phyloP scores from a whole-genome alignment of 1,140 invertebrate genomes.

The Lordiphosa collinella region DNA sequence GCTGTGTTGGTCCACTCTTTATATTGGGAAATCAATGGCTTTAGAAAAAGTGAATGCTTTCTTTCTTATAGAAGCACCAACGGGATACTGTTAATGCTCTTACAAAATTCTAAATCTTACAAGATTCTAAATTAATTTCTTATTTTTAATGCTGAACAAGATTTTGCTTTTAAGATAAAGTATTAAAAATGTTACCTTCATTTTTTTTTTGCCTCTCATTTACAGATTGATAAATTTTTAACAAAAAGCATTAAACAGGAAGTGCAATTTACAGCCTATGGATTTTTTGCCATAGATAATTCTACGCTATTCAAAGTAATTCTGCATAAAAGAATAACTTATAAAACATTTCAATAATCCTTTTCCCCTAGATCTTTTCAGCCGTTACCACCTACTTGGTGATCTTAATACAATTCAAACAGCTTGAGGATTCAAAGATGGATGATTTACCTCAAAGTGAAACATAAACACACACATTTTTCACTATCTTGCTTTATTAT shows the following conservation, averaged over 20 bases:
- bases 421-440: slow-evolving; percentile 70
- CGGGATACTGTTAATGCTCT: too few species aligned
- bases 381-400: slow-evolving; percentile 76
- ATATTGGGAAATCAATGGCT: too few species aligned
- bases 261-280: slow-evolving; percentile 75
- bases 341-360: neutral
- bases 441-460: slow-evolving; percentile 38
- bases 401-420: slow-evolving; percentile 76
- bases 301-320: slow-evolving; percentile 73
- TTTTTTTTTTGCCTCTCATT: neutral
- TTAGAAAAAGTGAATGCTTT: too few species aligned
- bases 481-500: slow-evolving; percentile 42
- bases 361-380: slow-evolving; percentile 61
- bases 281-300: slow-evolving; percentile 77
- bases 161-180: too few species aligned
- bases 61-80: too few species aligned
- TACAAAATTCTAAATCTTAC: too few species aligned
- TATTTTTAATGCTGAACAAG: too few species aligned
- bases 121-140: too few species aligned
- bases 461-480: slow-evolving; percentile 7
- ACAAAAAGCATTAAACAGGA: slow-evolving; percentile 78
- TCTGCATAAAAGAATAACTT: neutral
- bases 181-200: too few species aligned
- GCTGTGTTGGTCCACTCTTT: too few species aligned
- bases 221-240: slow-evolving; percentile 73